Base-by-base conservation (phyloP, 2,797 vertebrate species). In the Hoplostethus mediterraneus region DNA sequence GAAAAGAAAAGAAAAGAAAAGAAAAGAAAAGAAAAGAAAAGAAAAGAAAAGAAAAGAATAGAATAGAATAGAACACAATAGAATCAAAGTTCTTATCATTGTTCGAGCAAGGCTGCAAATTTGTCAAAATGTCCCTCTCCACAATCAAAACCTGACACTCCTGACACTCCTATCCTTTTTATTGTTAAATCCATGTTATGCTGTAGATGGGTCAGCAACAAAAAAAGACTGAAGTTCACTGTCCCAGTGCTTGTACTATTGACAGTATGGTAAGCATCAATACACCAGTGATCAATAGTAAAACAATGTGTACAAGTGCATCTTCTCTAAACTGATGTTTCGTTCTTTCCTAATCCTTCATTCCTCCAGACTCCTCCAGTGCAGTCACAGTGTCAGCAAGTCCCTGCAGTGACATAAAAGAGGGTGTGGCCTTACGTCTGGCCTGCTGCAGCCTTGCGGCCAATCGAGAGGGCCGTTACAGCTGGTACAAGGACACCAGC, bases 401-500 rank as follows among this genome's bases (percentile, higher is more conserved):
- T 80, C 86, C 86, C 0, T 75, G 87, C 55, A 67, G 64, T 31
- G 67, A 58, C 21, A 52, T 87, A 62, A 54, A 10, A 7, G 80
- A 87, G 55, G 89, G 86, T 5, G 11, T 0, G 17, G 21, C 71
- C 16, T 14, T 92, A 36, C 71, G 16, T 16, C 62, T 93, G 83
- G 69, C 81, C 79, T 92, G 91, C 76, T 90, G 90, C 52, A 77
- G 63, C 71, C 70, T 68, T 14, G 62, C 59, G 1, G 67, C 67
- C 4, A 3, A 31, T 28, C 47, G 64, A 5, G 71, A 64, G 52
- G 38, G 53, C 12, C 10, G 0, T 3, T 84, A 79, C 81, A 76
- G 1, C 14, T 93, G 92, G 91, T 82, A 72, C 82, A 84, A 81
- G 57, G 66, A n/a, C 59, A n/a, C 61, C 3, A 64, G 63, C 31